Evolutionary conservation across 92 coral and sea anemone species (phyloP), one percentile per base, ranked within the genome.

Genomic region (Palythoa grandis): DNA sequence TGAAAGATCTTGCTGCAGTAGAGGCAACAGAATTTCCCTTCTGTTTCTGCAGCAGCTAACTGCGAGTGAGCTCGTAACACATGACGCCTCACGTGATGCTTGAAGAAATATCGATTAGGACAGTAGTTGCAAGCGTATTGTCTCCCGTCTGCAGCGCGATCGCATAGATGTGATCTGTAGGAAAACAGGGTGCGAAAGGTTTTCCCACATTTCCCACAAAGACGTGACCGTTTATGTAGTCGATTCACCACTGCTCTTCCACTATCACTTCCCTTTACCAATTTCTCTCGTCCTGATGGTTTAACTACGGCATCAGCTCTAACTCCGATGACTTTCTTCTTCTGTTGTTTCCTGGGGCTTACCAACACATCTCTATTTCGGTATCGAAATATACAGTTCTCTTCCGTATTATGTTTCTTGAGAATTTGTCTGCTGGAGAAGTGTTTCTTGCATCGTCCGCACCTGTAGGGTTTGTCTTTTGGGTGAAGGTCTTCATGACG

Each of bases 391-490:
- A 5, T 63, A 40, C 85, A 80, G 11, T 65, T 50, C 53, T 65
- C 74, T 57, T 13, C 29, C 13, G 19, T 35, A 22, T 50, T 80
- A 22, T 80, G 85, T 67, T 40, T 43, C 60, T 19, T 80, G 2
- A 65, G 85, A 1, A 66, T 54, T 5, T 22, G 60, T 29, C 23
- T 80, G 0, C 56, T 10, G 20, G 20, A 38, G 43, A 80, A 80
- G 60, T 69, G 43, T 29, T 80, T 66, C 72, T 80, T 80, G 74
- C 85, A 80, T 20, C 22, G 38, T 1, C 43, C 60, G 22, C 85
- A 80, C 9, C 85, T 67, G 75, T 66, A 80, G 11, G 85, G 85
- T 66, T 80, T 80, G 37, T 66, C 63, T 66, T 80, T 80, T 2
- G 85, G 85, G 52, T 80, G 85, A 1, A 80, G 60, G 1, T 29